Conservation (phyloP, 2,797 vertebrate genomes). For the Benthosema pterotum region DNA sequence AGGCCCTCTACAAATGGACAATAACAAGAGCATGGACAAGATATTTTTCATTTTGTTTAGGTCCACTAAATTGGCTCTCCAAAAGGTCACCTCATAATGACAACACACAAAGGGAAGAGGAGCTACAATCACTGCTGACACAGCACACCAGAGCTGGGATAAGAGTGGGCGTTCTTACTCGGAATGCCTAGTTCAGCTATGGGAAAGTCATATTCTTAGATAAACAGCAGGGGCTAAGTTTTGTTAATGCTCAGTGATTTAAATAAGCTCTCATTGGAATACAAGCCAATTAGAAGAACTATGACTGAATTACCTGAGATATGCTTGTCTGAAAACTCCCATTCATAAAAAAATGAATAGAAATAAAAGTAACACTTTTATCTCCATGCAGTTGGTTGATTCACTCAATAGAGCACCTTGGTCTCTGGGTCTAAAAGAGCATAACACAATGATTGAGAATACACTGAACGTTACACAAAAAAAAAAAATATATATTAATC, state of each 20-base stretch:
- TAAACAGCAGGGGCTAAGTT: slow-evolving; percentile 10
- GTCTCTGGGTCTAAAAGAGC: too few relatives aligned
- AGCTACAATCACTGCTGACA: slow-evolving; percentile 8
- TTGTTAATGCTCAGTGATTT: background rate
- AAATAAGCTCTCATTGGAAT: background rate
- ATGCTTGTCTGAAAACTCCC: too few relatives aligned
- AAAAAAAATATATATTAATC: too few relatives aligned
- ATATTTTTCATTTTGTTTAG: background rate
- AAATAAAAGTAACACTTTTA: too few relatives aligned
- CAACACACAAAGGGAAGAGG: slow-evolving; percentile 18
- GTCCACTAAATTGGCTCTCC: background rate
- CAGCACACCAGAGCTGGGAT: background rate
- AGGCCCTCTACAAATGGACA: too few relatives aligned
- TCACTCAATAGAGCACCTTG: too few relatives aligned
- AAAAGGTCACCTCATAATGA: slow-evolving; percentile 14
- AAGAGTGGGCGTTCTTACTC: slow-evolving; percentile 2
- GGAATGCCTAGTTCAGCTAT: slow-evolving; percentile 4
- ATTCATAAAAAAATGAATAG: too few relatives aligned
- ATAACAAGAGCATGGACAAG: too few relatives aligned
- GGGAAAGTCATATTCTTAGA: slow-evolving; percentile 14
- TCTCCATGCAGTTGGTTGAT: too few relatives aligned
- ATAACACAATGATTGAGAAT: too few relatives aligned
- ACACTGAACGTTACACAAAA: too few relatives aligned
- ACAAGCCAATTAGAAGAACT: slow-evolving; percentile 1
- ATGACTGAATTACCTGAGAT: background rate